Base-by-base conservation (phyloP, 2,888 invertebrate species). In the Cabera pusaria region DNA sequence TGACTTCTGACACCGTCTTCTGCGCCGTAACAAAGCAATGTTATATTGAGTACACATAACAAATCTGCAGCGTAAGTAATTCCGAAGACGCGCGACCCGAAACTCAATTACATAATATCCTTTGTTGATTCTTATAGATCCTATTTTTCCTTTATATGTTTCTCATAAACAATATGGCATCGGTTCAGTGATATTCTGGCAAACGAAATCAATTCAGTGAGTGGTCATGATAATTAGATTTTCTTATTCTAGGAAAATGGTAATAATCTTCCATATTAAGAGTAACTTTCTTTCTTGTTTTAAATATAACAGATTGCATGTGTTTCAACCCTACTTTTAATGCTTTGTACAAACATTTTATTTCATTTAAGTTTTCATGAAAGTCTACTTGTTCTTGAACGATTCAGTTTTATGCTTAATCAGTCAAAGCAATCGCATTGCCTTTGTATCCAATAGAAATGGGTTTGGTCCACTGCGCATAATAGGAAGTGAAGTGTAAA, bases 1-100 rank as follows among this genome's bases (percentile, higher is more conserved):
- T 75, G 78, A 79, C 81, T 83, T 70, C 72, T 82, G 78, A 78
- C 80, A 74, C 72, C 70, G 70, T 70, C 69, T 72, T 71, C 72
- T 73, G 64, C 56, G 58, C 59, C 64, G 64, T 68, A 65, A 69
- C 62, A 64, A 68, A 65, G 56, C 61, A 56, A 59, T 59, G 60
- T 63, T 59, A 72, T 70, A 69, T 68, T 64, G 60, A 63, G 60
- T 60, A 67, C 64, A 69, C 62, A 70, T 63, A 65, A 66, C 59
- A 69, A 70, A 74, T 71, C 62, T 69, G 61, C 61, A 63, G 55
- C 55, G 56, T 58, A 56, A 55, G 57, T 56, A 53, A 55, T 56
- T 56, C 52, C 43, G 45, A 43, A 43, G 53, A 56, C 52, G 53
- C 48, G 49, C 31, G 57, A 57, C 26, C 31, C 26, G 53, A 64